Percentiles rank a stretch among this genome's conserved stretches.
These are phyloP conservation scores for Oreochromis aureus DNA, from an alignment of 2,113 vertebrate genomes.

Conservation along the genomic window DNA sequence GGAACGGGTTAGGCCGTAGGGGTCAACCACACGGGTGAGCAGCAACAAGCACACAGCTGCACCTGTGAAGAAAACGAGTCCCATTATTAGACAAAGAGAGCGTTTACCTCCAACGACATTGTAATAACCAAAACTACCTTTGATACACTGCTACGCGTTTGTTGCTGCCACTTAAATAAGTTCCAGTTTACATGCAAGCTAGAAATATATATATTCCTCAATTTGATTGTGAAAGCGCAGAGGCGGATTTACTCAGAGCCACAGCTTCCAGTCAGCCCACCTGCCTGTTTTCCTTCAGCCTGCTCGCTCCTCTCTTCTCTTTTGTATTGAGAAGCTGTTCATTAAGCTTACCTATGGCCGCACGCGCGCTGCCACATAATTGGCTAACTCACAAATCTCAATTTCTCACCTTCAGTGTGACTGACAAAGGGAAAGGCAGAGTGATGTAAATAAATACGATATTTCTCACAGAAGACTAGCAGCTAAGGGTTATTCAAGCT, in stretches of 20 bases:
- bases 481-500: constrained; percentile 39
- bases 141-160: background rate
- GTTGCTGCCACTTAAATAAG: background rate
- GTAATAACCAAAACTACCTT: background rate
- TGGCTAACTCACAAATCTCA: constrained; percentile 22
- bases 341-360: constrained; percentile 17
- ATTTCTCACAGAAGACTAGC: constrained; percentile 27
- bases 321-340: constrained; percentile 1
- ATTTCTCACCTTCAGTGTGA: constrained; percentile 31
- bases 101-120: background rate
- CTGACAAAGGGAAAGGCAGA: constrained; percentile 13
- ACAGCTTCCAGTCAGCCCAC: background rate
- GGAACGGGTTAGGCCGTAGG: constrained; percentile 7
- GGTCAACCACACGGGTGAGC: background rate
- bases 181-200: background rate
- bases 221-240: background rate
- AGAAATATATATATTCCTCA: background rate
- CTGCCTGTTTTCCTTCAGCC: background rate
- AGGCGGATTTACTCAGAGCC: background rate
- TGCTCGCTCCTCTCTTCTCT: background rate
- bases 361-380: constrained; percentile 20
- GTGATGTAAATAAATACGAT: constrained; percentile 35
- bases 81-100: background rate
- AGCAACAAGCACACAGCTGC: constrained; percentile 3
- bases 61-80: background rate